Percentiles rank a stretch among this genome's conserved stretches.
Conservation (phyloP, 92 coral and sea anemone genomes). For the Porites cylindrica region DNA sequence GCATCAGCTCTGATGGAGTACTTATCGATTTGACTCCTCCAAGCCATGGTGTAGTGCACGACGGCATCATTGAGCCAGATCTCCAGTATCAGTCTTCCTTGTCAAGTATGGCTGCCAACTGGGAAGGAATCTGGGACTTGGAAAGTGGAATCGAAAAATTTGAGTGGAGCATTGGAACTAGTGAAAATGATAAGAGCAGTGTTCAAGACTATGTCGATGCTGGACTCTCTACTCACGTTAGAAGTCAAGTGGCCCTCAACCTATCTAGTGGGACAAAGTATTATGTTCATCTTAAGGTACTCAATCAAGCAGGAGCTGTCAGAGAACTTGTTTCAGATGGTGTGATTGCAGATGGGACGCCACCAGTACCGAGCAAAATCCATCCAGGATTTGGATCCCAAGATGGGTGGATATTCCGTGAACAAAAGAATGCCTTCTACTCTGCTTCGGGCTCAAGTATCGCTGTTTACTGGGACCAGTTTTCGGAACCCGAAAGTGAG, state of each 20-base stretch:
- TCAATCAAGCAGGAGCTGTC: conserved; percentile 79
- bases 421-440: conserved; percentile 54
- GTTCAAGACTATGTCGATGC: conserved; percentile 73
- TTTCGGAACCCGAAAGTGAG: conserved; percentile 87
- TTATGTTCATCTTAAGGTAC: conserved; percentile 71
- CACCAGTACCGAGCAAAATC: conserved; percentile 75
- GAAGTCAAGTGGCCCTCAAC: conserved; percentile 55
- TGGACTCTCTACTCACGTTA: conserved; percentile 88
- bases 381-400: conserved; percentile 57
- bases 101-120: conserved; percentile 85
- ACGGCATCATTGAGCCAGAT: conserved; percentile 93
- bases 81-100: conserved; percentile 81
- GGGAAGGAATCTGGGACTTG: conserved; percentile 97
- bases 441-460: conserved; percentile 53
- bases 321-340: conserved; percentile 86
- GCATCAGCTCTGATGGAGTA: conserved; percentile 89
- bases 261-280: conserved; percentile 80
- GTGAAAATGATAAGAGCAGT: conserved; percentile 36
- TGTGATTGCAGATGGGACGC: conserved; percentile 81
- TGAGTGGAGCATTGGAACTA: conserved; percentile 87
- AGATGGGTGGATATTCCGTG: conserved; percentile 51
- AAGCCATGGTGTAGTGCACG: conserved; percentile 86
- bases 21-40: conserved; percentile 85
- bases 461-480: conserved; percentile 79
- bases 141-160: conserved; percentile 84